Percentiles rank a stretch among this genome's conserved stretches.
Conservation (phyloP, 2,113 vertebrate genomes). For the Crotophaga sulcirostris region DNA sequence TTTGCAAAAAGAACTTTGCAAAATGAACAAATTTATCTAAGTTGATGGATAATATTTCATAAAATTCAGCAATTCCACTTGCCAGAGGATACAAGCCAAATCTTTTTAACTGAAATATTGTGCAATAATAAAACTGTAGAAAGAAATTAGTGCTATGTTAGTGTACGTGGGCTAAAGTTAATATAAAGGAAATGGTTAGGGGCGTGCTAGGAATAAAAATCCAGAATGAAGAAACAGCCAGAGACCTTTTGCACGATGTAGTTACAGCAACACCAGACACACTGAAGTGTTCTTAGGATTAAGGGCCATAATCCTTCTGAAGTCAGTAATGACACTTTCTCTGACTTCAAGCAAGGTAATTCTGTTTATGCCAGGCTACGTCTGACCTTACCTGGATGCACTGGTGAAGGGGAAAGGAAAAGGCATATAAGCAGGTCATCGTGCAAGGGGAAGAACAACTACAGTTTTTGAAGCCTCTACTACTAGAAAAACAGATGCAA, state of each 20-base stretch:
- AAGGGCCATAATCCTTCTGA: neutral
- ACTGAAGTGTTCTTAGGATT: neutral
- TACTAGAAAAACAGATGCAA: neutral
- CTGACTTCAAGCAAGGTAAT: neutral
- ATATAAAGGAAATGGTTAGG: neutral
- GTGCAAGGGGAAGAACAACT: neutral
- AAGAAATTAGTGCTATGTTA: slow-evolving; percentile 20
- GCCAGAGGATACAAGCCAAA: slow-evolving; percentile 42
- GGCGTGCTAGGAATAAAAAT: neutral
- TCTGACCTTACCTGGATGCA: neutral
- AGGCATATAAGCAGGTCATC: rapidly evolving
- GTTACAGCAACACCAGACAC: neutral
- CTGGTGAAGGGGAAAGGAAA: rapidly evolving
- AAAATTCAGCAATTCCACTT: slow-evolving; percentile 40
- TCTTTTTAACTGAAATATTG: slow-evolving; percentile 47
- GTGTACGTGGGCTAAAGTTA: neutral
- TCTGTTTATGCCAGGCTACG: rapidly evolving
- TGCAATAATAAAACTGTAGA: slow-evolving; percentile 30
- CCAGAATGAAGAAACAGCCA: neutral
- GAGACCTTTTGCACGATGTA: neutral
- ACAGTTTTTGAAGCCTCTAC: neutral
- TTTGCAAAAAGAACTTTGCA: slow-evolving; percentile 24
- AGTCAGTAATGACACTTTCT: neutral
- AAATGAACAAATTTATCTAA: slow-evolving; percentile 54
- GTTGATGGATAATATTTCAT: slow-evolving; percentile 61